Percentiles rank a stretch among this genome's conserved stretches.
These are phyloP conservation scores for Galeruca laticollis DNA, from an alignment of 2,888 invertebrate genomes.

Conservation along the genomic window DNA sequence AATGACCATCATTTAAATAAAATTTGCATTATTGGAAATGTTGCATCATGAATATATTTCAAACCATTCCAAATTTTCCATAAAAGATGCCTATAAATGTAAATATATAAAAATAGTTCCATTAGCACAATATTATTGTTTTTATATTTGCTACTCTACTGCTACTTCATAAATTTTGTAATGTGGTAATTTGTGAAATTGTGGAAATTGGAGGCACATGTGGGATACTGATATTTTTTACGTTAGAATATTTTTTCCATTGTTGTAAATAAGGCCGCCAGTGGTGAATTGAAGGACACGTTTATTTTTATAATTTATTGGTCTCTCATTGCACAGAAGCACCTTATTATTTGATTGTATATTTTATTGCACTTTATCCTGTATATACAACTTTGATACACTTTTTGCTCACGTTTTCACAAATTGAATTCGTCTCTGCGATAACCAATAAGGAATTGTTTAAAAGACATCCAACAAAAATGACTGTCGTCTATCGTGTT, in stretches of 20 bases:
- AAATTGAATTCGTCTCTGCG: slow-evolving; percentile 13
- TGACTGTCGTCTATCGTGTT: too few relatives aligned
- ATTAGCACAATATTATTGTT: too few relatives aligned
- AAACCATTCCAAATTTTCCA: too few relatives aligned
- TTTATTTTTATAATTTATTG: slow-evolving; percentile 62
- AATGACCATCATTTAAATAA: too few relatives aligned
- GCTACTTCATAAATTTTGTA: not conserved
- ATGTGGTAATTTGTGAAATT: slow-evolving; percentile 39
- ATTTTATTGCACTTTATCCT: slow-evolving; percentile 28
- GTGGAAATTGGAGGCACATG: slow-evolving; percentile 25
- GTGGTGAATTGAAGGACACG: slow-evolving; percentile 40
- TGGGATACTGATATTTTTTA: slow-evolving; percentile 59
- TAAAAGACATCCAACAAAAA: too few relatives aligned
- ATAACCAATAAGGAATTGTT: not conserved
- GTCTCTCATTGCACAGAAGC: slow-evolving; percentile 57
- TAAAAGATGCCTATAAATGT: too few relatives aligned
- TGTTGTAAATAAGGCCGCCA: slow-evolving; percentile 8
- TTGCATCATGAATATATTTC: too few relatives aligned
- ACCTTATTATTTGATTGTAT: slow-evolving; percentile 41
- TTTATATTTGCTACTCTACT: too few relatives aligned
- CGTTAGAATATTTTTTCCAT: slow-evolving; percentile 14
- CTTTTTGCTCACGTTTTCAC: slow-evolving; percentile 18
- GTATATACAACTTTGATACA: slow-evolving; percentile 26
- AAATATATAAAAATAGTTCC: too few relatives aligned
- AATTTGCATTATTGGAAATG: too few relatives aligned